phyloP scores from a whole-genome alignment of 2,888 invertebrate genomes.

The Cerastis rubricosa region DNA sequence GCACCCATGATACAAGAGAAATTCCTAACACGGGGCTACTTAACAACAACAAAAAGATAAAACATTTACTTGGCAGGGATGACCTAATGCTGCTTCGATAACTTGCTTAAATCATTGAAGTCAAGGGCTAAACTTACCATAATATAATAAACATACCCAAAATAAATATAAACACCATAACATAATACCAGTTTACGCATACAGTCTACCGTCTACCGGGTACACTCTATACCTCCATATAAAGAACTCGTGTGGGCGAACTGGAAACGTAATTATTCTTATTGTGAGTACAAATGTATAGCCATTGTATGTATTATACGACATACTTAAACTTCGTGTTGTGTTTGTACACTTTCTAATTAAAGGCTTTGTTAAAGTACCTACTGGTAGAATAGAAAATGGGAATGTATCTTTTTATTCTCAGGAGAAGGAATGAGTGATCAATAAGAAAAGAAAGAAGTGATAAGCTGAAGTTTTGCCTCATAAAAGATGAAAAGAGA shows the following conservation, averaged over 20 bases:
- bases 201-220: constrained; percentile 45
- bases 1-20: too few relatives aligned
- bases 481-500: too few relatives aligned
- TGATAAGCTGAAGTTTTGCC: too few relatives aligned
- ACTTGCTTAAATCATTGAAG: neutral
- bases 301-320: constrained; percentile 50
- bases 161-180: constrained; percentile 21
- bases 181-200: constrained; percentile 31
- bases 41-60: too few relatives aligned
- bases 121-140: neutral
- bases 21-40: too few relatives aligned
- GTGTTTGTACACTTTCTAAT: constrained; percentile 52
- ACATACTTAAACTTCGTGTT: constrained; percentile 27
- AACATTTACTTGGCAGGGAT: too few relatives aligned
- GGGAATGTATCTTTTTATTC: too few relatives aligned
- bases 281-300: constrained; percentile 32
- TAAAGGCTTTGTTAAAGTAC: constrained; percentile 3
- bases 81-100: too few relatives aligned
- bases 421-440: too few relatives aligned
- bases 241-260: constrained; percentile 49
- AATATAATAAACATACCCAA: neutral
- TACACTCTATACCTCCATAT: constrained; percentile 34
- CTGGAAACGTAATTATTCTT: constrained; percentile 56
- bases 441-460: too few relatives aligned
- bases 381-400: neutral